Evolutionary conservation across 2,888 invertebrate species (phyloP).

Genomic region (Lasioglossum zephyrum): DNA sequence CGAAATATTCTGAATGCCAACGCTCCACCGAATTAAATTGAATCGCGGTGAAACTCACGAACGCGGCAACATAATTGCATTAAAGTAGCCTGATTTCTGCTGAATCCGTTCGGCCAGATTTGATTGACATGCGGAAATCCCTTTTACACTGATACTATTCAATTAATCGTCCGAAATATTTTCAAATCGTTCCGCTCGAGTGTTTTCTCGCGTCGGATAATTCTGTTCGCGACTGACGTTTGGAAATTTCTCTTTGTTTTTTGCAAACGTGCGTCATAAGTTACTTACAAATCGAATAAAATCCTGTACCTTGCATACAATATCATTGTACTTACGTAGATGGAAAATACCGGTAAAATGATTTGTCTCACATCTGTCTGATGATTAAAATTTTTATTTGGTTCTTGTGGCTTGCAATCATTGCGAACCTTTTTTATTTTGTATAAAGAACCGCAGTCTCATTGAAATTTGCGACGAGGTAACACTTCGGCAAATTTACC

Average conservation of each 20-base stretch:
- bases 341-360: too few species aligned
- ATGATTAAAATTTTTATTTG: too few species aligned
- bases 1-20: conserved; percentile 40
- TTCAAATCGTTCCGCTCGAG: background rate
- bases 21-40: conserved; percentile 17
- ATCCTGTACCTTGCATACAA: background rate
- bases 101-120: conserved; percentile 31
- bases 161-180: background rate
- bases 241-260: background rate
- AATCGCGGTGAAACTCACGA: conserved; percentile 26
- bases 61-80: background rate
- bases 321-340: too few species aligned
- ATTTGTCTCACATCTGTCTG: too few species aligned
- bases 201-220: background rate
- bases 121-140: conserved; percentile 1
- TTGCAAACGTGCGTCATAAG: background rate
- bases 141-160: conserved; percentile 28
- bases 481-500: too few species aligned
- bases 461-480: too few species aligned
- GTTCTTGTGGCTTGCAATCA: too few species aligned
- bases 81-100: conserved; percentile 41
- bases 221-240: background rate
- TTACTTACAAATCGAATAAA: background rate
- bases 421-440: too few species aligned
- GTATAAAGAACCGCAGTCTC: too few species aligned